A percentile compares a stretch with the other conserved stretches of the same genome.
Evolutionary conservation across 2,797 vertebrate genomes (phyloP).

Genomic region (Merluccius polli): DNA sequence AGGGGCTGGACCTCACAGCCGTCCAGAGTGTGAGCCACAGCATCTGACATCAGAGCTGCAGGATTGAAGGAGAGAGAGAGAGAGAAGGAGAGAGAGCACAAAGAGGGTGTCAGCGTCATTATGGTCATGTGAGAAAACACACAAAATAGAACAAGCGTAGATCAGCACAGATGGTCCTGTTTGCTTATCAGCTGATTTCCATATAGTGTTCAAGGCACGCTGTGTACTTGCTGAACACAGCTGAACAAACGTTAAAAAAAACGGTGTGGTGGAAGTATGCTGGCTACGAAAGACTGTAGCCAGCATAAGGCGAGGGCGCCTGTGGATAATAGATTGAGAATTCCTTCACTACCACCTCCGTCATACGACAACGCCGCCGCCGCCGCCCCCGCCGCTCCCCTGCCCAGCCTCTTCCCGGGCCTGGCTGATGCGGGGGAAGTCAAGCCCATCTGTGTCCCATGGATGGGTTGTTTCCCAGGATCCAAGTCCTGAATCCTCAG

Average conservation of each 20-base stretch:
- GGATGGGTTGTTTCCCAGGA: too few species aligned
- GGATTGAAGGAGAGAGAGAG: not conserved
- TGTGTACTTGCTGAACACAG: not conserved
- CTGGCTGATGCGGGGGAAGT: too few species aligned
- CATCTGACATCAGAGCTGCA: constrained; percentile 90
- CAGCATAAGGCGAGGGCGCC: too few species aligned
- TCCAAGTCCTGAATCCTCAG: too few species aligned
- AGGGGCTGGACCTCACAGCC: constrained; percentile 93
- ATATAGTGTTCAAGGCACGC: not conserved
- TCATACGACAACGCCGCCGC: too few species aligned
- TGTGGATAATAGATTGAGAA: too few species aligned
- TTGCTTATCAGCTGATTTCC: constrained; percentile 13
- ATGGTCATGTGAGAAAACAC: not conserved
- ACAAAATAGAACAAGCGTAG: constrained; percentile 4
- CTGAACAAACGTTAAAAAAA: not conserved
- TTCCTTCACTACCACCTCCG: too few species aligned
- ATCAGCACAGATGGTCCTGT: constrained; percentile 4
- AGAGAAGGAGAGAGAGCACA: not conserved
- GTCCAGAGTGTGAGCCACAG: constrained; percentile 96
- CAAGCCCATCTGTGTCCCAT: too few species aligned
- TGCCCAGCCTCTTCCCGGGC: too few species aligned
- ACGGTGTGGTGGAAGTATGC: too few species aligned
- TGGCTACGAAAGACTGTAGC: too few species aligned
- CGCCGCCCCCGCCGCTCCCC: too few species aligned
- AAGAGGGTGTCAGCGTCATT: not conserved